Conservation (phyloP, 2,113 vertebrate genomes). For the Toxotes jaculatrix region DNA sequence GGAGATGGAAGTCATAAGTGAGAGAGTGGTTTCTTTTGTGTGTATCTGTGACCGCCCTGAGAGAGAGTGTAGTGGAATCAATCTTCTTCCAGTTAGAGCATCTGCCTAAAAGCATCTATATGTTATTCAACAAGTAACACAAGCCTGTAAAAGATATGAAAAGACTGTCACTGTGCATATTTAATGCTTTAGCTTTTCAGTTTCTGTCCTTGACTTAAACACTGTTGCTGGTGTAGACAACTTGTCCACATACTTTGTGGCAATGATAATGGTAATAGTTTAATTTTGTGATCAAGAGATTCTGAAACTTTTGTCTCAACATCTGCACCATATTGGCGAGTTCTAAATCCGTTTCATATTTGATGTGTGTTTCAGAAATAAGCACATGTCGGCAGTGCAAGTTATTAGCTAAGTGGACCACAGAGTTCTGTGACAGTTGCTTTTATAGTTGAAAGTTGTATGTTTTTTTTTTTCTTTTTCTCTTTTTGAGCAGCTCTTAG, state of each 20-base stretch:
- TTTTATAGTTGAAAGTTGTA: conserved; percentile 30
- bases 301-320: not conserved
- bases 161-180: not conserved
- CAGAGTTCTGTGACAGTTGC: conserved; percentile 21
- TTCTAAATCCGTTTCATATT: not conserved
- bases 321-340: not conserved
- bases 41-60: conserved; percentile 39
- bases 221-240: not conserved
- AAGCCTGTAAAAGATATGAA: not conserved
- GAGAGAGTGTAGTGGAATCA: conserved; percentile 31
- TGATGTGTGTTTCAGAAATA: not conserved
- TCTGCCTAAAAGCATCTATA: conserved; percentile 21
- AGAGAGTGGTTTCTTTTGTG: conserved; percentile 5
- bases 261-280: not conserved
- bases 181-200: conserved; percentile 17
- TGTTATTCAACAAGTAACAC: conserved; percentile 54
- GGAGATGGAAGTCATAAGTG: conserved; percentile 84
- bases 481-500: conserved; percentile 18
- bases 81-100: conserved; percentile 19
- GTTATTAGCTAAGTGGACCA: conserved; percentile 14
- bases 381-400: not conserved
- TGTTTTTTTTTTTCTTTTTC: not conserved
- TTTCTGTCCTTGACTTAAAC: conserved; percentile 12
- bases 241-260: not conserved
- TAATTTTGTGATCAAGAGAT: not conserved